phyloP scores from a whole-genome alignment of 2,888 invertebrate species.

The Xanthostigma xanthostigma region DNA sequence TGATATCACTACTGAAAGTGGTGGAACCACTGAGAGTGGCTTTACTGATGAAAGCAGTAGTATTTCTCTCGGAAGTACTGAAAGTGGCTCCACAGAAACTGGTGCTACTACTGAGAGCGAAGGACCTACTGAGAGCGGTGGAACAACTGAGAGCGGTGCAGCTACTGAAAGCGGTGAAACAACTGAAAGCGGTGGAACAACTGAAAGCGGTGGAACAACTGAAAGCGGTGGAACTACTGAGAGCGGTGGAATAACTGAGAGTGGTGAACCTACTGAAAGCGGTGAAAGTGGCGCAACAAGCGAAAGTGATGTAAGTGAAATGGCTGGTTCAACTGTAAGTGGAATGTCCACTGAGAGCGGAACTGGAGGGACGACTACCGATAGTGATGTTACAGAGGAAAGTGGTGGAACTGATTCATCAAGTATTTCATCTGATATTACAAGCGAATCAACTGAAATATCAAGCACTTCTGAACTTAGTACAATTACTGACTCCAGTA shows the following conservation, averaged over 20 bases:
- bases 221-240: slow-evolving; percentile 7
- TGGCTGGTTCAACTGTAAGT: slow-evolving; percentile 11
- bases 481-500: neutral
- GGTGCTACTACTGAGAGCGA: slow-evolving; percentile 6
- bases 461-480: slow-evolving; percentile 3
- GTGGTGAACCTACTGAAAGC: slow-evolving; percentile 9
- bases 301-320: slow-evolving; percentile 11
- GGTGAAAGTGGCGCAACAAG: slow-evolving; percentile 7
- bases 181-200: slow-evolving; percentile 5
- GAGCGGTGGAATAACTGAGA: slow-evolving; percentile 13
- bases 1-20: slow-evolving; percentile 8
- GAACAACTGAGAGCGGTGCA: slow-evolving; percentile 16
- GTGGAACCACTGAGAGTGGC: neutral
- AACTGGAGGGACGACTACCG: slow-evolving; percentile 8
- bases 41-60: neutral
- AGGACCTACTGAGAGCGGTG: slow-evolving; percentile 13
- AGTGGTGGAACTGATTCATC: too few relatives aligned
- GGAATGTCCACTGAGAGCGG: slow-evolving; percentile 4
- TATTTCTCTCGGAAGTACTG: neutral
- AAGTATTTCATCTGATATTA: slow-evolving; percentile 8
- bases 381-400: slow-evolving; percentile 9
- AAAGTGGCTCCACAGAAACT: slow-evolving; percentile 20
- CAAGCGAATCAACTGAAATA: slow-evolving; percentile 8
- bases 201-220: neutral
- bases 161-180: slow-evolving; percentile 11